These are phyloP conservation scores for Trogon melanurus DNA, from an alignment of 2,113 vertebrate genomes.

Conservation along the genomic window DNA sequence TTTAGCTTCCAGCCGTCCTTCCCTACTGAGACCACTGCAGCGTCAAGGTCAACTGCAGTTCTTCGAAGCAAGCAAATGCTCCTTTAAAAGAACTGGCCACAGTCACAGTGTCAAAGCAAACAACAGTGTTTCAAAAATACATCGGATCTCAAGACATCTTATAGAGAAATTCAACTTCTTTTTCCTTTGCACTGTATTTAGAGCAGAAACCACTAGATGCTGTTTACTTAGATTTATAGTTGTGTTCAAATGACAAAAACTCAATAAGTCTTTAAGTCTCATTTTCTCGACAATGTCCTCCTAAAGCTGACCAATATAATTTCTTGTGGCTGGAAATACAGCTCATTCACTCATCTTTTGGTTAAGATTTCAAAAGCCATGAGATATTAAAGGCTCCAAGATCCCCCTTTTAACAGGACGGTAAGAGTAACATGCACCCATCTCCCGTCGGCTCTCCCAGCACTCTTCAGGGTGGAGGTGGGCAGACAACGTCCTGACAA, in stretches of 20 bases:
- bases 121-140: slow-evolving; percentile 34
- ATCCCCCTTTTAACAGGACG: neutral
- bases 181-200: slow-evolving; percentile 33
- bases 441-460: neutral
- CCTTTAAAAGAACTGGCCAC: slow-evolving; percentile 8
- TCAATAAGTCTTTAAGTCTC: neutral
- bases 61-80: neutral
- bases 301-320: neutral
- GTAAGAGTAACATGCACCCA: neutral
- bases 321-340: neutral
- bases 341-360: neutral
- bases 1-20: neutral
- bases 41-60: slow-evolving; percentile 20
- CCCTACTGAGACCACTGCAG: neutral
- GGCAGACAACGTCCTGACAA: neutral
- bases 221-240: slow-evolving; percentile 61
- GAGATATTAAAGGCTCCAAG: neutral
- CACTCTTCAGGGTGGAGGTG: neutral
- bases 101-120: slow-evolving; percentile 45
- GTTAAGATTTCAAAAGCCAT: neutral
- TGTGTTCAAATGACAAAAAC: slow-evolving; percentile 28
- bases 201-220: slow-evolving; percentile 7
- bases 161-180: slow-evolving; percentile 67
- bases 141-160: slow-evolving; percentile 52
- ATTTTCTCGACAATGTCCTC: neutral